Evolutionary conservation across 1,140 invertebrate genomes (phyloP).

Genomic region (Bilobella aurantiaca): DNA sequence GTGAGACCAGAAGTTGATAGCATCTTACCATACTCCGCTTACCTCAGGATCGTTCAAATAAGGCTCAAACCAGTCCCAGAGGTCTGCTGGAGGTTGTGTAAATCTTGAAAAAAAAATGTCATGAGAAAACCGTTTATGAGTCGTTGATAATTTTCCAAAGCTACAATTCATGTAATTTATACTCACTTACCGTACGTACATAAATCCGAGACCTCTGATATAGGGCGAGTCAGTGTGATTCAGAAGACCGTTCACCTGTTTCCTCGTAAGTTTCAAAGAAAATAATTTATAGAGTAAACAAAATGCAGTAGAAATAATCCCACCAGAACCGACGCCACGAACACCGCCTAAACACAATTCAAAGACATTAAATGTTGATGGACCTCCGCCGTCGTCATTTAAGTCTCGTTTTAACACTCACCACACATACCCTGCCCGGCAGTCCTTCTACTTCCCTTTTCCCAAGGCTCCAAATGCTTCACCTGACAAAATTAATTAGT

Average conservation of each 20-base stretch:
- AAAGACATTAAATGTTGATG: constrained; percentile 45
- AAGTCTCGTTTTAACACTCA: not conserved
- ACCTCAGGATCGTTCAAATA: constrained; percentile 93
- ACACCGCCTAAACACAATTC: constrained; percentile 98
- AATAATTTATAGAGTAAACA: constrained; percentile 98
- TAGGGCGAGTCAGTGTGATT: constrained; percentile 94
- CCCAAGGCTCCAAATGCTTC: constrained; percentile 97
- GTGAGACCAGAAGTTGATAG: not conserved
- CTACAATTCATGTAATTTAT: no score
- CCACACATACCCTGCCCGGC: not conserved
- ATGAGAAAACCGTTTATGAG: constrained; percentile 8
- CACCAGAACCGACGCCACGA: constrained; percentile 69
- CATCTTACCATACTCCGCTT: constrained; percentile 34
- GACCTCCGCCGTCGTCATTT: not conserved
- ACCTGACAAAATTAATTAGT: constrained; percentile 40
- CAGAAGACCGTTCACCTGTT: constrained; percentile 91
- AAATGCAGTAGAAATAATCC: constrained; percentile 96
- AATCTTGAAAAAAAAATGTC: constrained; percentile 51
- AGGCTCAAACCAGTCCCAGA: constrained; percentile 93
- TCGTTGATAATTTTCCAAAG: no score
- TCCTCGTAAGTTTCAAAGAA: constrained; percentile 87
- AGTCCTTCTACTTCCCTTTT: constrained; percentile 79
- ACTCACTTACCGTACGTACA: constrained; percentile 75
- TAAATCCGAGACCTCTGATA: constrained; percentile 91
- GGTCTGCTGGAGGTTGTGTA: constrained; percentile 86